These are phyloP conservation scores for Trogon melanurus DNA, from an alignment of 2,113 vertebrate genomes.

Conservation along the genomic window DNA sequence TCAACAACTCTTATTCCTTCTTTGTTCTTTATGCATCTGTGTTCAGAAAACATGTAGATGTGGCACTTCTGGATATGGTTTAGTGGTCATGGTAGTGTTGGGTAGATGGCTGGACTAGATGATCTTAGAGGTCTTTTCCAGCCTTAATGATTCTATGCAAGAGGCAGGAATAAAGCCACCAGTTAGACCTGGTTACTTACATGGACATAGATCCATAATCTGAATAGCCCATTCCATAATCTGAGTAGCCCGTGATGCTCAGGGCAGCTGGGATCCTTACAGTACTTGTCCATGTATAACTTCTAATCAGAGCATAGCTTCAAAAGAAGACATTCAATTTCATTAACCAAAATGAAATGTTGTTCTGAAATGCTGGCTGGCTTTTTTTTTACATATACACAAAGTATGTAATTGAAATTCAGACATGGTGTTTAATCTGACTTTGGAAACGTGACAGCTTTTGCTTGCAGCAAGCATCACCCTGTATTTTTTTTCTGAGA, in stretches of 20 bases:
- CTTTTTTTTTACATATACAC: background rate
- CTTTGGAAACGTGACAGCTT: background rate
- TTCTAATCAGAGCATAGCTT: background rate
- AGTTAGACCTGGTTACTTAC: background rate
- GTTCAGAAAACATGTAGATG: no score
- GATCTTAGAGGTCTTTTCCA: no score
- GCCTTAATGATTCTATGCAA: background rate
- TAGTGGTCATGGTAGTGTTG: no score
- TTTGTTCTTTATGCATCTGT: background rate
- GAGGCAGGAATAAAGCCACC: background rate
- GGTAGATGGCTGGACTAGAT: no score
- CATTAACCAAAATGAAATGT: conserved; percentile 5
- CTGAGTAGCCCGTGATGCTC: background rate
- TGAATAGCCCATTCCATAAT: background rate
- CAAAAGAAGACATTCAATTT: background rate
- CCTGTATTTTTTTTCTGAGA: background rate
- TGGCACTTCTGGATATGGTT: no score
- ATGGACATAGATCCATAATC: background rate
- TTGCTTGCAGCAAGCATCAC: background rate
- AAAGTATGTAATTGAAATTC: background rate
- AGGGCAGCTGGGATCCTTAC: background rate
- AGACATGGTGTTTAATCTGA: background rate
- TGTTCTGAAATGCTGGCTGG: background rate
- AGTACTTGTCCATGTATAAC: background rate
- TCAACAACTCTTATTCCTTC: background rate